phyloP scores from a whole-genome alignment of 2,888 invertebrate genomes.

The Limnephilus lunatus region DNA sequence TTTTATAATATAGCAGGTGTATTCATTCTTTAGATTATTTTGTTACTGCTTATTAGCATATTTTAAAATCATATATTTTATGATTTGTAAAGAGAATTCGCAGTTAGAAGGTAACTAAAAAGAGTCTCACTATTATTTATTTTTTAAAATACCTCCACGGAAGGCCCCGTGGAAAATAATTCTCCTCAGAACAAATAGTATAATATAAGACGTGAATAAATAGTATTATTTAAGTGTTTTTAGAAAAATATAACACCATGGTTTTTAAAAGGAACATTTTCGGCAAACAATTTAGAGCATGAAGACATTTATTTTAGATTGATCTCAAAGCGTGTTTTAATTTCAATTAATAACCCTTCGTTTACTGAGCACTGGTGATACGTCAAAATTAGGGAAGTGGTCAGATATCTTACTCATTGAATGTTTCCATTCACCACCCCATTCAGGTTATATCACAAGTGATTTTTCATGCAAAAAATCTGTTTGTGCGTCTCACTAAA shows the following conservation, averaged over 20 bases:
- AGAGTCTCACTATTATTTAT: too few species aligned
- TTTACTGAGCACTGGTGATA: constrained; percentile 39
- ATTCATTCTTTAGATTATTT: too few species aligned
- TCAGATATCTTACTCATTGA: constrained; percentile 19
- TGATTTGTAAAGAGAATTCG: too few species aligned
- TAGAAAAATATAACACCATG: neutral
- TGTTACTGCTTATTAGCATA: too few species aligned
- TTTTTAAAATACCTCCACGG: too few species aligned
- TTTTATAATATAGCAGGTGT: too few species aligned
- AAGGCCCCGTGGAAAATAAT: too few species aligned
- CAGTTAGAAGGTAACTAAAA: too few species aligned
- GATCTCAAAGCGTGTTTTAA: constrained; percentile 9
- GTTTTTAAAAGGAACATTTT: neutral
- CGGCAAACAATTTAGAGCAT: neutral
- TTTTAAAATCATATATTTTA: too few species aligned
- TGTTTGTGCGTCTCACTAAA: too few species aligned
- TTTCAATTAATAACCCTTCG: constrained; percentile 31
- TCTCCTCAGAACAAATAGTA: too few species aligned
- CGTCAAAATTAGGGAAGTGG: constrained; percentile 26
- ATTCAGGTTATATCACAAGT: neutral
- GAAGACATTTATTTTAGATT: neutral
- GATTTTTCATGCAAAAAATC: neutral
- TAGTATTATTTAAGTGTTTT: neutral
- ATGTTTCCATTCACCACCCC: constrained; percentile 6
- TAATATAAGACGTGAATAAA: too few species aligned